Base-by-base conservation (phyloP, 2,797 vertebrate species). In the Phoeniculus purpureus region DNA sequence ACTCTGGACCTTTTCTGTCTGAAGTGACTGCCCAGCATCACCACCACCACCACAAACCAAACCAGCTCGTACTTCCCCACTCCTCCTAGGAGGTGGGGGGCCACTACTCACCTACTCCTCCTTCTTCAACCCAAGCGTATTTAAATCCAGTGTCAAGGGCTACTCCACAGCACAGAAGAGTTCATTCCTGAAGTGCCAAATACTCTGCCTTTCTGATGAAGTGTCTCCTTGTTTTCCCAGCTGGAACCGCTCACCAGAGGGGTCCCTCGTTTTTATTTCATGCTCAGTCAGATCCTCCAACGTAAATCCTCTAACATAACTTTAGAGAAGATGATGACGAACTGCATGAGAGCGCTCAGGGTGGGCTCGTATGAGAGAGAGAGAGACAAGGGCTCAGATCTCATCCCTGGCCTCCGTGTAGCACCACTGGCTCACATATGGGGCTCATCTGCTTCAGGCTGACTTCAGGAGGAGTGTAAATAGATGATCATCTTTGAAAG, bases 401-500 rank as follows among this genome's bases (percentile, higher is more conserved):
- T 85, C n/a, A 54, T 55, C 19, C 16, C 45, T 26, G 56, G 31
- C 17, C 32, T 48, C 1, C 31, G 74, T 80, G 43, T 82, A 59
- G 51, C 87, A 74, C 74, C 79, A 74, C 71, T 50, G 77, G 19
- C 23, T 81, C 89, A 86, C 52, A 85, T 79, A 72, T 74, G 65
- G 51, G 55, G 84, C 75, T 93, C 81, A 91, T 85, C 76, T 80
- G 40, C 62, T 81, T 90, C 91, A 87, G 82, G 55, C 51, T 29
- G 68, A 87, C 75, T 65, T 86, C 81, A 85, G 62, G 9, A 87
- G 78, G 68, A 87, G 32, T 55, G 29, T 52, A 94, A 93, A 93
- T 88, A 95, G 90, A 91, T 52, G 51, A 89, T 52, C 17, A 66
- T 75, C 61, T 87, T 68, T 87, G 72, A 89, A 86, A 90, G 48